Conservation (phyloP, 2,797 vertebrate species). For the Echeneis naucrates region DNA sequence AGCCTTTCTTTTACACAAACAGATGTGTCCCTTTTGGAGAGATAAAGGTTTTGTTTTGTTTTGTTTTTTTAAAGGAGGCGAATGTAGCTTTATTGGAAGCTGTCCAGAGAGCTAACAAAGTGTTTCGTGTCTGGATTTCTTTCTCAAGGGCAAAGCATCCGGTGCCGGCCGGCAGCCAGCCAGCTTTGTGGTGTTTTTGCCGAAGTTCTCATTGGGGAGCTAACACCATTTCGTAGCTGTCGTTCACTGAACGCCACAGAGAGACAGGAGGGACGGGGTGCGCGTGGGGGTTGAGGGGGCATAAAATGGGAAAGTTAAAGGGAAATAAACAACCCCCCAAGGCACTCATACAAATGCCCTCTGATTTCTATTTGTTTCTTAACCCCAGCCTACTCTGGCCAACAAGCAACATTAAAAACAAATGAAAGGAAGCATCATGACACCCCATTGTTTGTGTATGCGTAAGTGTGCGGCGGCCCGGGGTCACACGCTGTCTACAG, state of each 20-base stretch:
- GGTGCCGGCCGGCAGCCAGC: conserved; percentile 52
- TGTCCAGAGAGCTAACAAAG: conserved; percentile 64
- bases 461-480: background rate
- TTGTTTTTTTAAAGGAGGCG: conserved; percentile 34
- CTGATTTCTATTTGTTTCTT: conserved; percentile 74
- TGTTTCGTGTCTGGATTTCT: conserved; percentile 63
- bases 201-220: conserved; percentile 76
- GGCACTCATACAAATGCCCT: conserved; percentile 61
- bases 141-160: conserved; percentile 75
- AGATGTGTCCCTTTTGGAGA: conserved; percentile 33
- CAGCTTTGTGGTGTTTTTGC: conserved; percentile 53
- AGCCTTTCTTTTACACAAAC: conserved; percentile 18
- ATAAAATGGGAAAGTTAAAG: conserved; percentile 59
- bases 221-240: conserved; percentile 68
- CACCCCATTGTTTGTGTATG: conserved; percentile 29
- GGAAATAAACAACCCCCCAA: conserved; percentile 71
- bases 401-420: conserved; percentile 53
- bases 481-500: conserved; percentile 7
- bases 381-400: conserved; percentile 40
- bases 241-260: conserved; percentile 38
- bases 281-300: background rate
- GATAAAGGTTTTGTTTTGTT: too few relatives aligned
- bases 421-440: conserved; percentile 49
- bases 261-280: background rate
- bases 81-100: conserved; percentile 51